phyloP scores from a whole-genome alignment of 2,888 invertebrate genomes.

The Sinopyrophorus schimmeli region DNA sequence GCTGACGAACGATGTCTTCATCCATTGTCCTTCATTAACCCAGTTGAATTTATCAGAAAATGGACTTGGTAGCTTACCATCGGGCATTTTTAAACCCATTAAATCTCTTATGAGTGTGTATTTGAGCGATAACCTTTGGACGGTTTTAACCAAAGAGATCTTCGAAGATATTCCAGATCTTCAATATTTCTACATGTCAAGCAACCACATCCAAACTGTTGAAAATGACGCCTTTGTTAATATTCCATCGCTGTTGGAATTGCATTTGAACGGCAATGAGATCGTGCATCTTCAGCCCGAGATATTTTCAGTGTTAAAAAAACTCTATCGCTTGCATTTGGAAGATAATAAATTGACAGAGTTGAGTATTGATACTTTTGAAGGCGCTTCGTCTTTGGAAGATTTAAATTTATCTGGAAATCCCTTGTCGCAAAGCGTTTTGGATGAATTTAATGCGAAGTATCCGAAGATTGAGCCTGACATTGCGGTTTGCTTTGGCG shows the following conservation, averaged over 20 bases:
- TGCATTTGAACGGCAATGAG: conserved; percentile 9
- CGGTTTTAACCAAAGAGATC: not conserved
- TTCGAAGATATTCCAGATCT: not conserved
- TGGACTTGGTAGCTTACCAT: conserved; percentile 4
- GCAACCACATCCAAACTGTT: conserved; percentile 3
- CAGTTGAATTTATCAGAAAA: conserved; percentile 3
- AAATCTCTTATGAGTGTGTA: not conserved
- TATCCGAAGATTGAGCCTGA: not conserved
- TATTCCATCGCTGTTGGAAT: not conserved
- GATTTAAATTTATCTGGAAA: conserved; percentile 7
- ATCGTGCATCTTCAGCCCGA: not conserved
- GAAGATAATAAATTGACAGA: conserved; percentile 10
- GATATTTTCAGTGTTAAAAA: not conserved
- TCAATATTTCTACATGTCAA: conserved; percentile 6
- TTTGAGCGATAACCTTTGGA: conserved; percentile 2
- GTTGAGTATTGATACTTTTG: conserved; percentile 1
- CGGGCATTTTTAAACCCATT: conserved; percentile 7
- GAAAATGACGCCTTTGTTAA: conserved; percentile 12
- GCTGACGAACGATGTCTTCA: conserved; percentile 1
- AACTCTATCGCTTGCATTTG: conserved; percentile 1
- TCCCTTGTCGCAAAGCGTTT: not conserved
- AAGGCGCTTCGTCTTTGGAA: not conserved
- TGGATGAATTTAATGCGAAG: not conserved
- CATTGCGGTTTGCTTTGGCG: not conserved
- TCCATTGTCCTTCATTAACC: not conserved